These are phyloP conservation scores for Sipunculus nudus DNA, from an alignment of 2,888 invertebrate genomes.

Conservation along the genomic window DNA sequence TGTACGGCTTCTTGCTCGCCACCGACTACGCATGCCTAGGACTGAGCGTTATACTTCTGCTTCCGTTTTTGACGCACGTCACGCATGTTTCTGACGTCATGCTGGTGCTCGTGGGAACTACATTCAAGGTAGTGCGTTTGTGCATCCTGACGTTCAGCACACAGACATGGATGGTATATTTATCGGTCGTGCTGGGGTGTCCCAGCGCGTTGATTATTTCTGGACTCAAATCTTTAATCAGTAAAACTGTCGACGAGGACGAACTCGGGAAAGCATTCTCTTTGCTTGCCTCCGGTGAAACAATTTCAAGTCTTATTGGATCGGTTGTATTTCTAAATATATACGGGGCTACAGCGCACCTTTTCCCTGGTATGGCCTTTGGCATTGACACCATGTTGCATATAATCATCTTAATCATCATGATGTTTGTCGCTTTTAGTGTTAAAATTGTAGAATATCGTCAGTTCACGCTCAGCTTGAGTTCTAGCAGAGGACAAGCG, in stretches of 20 bases:
- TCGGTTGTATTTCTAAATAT: constrained; percentile 55
- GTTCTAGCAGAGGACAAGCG: too few species aligned
- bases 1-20: constrained; percentile 62
- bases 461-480: too few species aligned
- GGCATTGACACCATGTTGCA: constrained; percentile 51
- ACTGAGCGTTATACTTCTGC: constrained; percentile 54
- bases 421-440: too few species aligned
- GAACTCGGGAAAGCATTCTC: constrained; percentile 63
- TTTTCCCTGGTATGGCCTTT: constrained; percentile 59
- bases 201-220: constrained; percentile 59
- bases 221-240: constrained; percentile 58
- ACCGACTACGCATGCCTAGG: constrained; percentile 64
- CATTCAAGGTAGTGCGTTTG: constrained; percentile 56
- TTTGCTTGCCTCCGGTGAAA: constrained; percentile 59
- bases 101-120: constrained; percentile 56
- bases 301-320: constrained; percentile 58
- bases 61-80: constrained; percentile 55
- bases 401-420: constrained; percentile 41
- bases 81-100: constrained; percentile 52
- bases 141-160: constrained; percentile 48
- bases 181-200: constrained; percentile 55
- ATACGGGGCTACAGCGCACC: constrained; percentile 54
- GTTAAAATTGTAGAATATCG: too few species aligned
- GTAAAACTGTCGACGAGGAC: constrained; percentile 58
- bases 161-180: constrained; percentile 57